Conservation (phyloP, 2,113 vertebrate species). For the Nothobranchius kuhntae region DNA sequence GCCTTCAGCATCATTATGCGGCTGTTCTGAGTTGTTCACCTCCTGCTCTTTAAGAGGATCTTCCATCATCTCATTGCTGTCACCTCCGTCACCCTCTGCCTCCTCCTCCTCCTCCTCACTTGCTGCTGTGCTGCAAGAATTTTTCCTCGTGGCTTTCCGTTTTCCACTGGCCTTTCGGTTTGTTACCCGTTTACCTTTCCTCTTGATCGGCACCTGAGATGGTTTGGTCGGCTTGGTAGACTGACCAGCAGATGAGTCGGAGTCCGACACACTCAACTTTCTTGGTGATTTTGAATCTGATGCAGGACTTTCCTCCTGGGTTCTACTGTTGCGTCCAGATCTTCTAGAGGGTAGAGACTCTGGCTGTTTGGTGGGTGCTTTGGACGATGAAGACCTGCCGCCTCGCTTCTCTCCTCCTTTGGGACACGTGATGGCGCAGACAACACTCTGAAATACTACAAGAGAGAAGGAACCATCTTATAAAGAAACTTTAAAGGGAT, state of each 20-base stretch:
- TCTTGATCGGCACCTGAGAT: conserved; percentile 74
- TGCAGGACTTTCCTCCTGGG: conserved; percentile 69
- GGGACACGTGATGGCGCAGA: conserved; percentile 84
- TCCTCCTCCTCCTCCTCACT: conserved; percentile 73
- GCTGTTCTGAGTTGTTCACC: conserved; percentile 28
- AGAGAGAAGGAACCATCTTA: not conserved
- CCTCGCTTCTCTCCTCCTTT: conserved; percentile 92
- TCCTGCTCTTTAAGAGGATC: conserved; percentile 28
- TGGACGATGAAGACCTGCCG: conserved; percentile 82
- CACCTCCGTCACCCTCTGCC: conserved; percentile 18
- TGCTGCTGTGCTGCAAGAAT: conserved; percentile 66
- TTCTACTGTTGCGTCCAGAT: conserved; percentile 85
- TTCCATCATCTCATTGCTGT: conserved; percentile 29
- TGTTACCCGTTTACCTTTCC: conserved; percentile 79
- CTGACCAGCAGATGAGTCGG: conserved; percentile 73
- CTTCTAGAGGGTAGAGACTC: conserved; percentile 80
- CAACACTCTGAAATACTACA: conserved; percentile 84
- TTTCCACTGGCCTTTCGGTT: conserved; percentile 79
- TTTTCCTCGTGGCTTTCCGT: conserved; percentile 82
- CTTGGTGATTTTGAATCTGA: conserved; percentile 79
- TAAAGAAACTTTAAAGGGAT: no score
- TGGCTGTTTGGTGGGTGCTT: conserved; percentile 84
- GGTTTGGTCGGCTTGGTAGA: conserved; percentile 53
- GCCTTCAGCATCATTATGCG: conserved; percentile 37
- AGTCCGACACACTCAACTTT: conserved; percentile 80